Evolutionary conservation across 2,113 vertebrate genomes (phyloP), one percentile per base, ranked within the genome.

Genomic region (Pelusios castaneus): DNA sequence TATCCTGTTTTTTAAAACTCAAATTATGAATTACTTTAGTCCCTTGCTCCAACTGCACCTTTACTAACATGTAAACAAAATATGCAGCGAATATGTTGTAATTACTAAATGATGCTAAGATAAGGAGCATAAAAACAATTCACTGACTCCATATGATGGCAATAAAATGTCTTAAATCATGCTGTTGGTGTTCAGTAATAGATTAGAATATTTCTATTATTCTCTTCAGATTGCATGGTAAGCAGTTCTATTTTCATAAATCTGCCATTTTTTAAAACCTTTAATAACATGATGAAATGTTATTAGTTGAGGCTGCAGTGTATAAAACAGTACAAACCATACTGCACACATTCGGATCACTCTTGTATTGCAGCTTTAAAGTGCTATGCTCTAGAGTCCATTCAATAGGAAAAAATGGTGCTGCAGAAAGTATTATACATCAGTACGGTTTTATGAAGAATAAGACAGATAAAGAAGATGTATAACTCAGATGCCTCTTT

Each of bases 301-400:
- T 67, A 17, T 93, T 93, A 43, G 77, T 85, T 90, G 55, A 94
- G 92, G 84, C 92, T 94, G 49, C 27, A 16, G 73, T 89, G 14
- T 55, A 6, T 38, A 87, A 86, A 6, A 29, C 16, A 3, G 11
- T 54, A 51, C 75, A 25, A 67, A 75, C 2, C 56, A 58, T 24
- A 4, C 45, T 60, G 1, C 8, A 45, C 63, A 17, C 24, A 6
- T 1, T 29, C 88, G 8, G 3, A 12, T 49, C 51, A 82, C 93
- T 93, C 95, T 98, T 98, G 98, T 98, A 98, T 98, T 98, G 98
- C 98, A 98, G 98, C 98, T 98, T 98, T 98, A 98, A 98, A 98
- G 97, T 96, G 97, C 96, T 96, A 56, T 96, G 12, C 94, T 97
- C 95, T 95, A 95, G 96, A 94, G 94, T 83, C 93, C 95, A 89